Evolutionary conservation across 2,888 invertebrate genomes (phyloP).

Genomic region (Diarsia mendica): DNA sequence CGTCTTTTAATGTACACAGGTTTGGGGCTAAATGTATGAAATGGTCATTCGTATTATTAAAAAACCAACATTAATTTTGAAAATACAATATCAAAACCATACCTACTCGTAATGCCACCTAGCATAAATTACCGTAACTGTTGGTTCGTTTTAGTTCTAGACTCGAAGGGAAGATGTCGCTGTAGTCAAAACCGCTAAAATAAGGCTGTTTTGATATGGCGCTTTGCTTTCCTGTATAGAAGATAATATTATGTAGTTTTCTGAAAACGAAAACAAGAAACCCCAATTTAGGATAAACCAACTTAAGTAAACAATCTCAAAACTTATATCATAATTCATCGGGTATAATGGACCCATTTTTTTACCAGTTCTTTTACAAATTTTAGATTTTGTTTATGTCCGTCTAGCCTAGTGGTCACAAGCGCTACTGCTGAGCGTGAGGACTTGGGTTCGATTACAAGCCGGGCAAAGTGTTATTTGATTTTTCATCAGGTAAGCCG

Average conservation of each 20-base stretch:
- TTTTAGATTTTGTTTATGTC: too few relatives aligned
- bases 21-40: not conserved
- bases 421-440: not conserved
- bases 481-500: too few relatives aligned
- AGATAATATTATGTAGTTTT: not conserved
- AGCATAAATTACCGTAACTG: not conserved
- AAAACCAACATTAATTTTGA: not conserved
- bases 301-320: not conserved
- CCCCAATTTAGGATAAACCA: not conserved
- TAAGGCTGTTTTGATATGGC: not conserved
- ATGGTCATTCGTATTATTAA: not conserved
- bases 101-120: slow-evolving; percentile 7
- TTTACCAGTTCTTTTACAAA: too few relatives aligned
- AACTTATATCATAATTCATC: not conserved
- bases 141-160: slow-evolving; percentile 21
- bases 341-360: accelerated
- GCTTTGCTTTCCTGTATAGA: too few relatives aligned
- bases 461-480: too few relatives aligned
- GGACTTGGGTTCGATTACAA: not conserved
- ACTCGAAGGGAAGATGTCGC: slow-evolving; percentile 36
- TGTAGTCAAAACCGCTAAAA: not conserved
- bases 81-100: not conserved
- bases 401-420: too few relatives aligned
- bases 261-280: not conserved
- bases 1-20: not conserved